Evolutionary conservation across 2,113 vertebrate species (phyloP).

Genomic region (Pelusios castaneus): DNA sequence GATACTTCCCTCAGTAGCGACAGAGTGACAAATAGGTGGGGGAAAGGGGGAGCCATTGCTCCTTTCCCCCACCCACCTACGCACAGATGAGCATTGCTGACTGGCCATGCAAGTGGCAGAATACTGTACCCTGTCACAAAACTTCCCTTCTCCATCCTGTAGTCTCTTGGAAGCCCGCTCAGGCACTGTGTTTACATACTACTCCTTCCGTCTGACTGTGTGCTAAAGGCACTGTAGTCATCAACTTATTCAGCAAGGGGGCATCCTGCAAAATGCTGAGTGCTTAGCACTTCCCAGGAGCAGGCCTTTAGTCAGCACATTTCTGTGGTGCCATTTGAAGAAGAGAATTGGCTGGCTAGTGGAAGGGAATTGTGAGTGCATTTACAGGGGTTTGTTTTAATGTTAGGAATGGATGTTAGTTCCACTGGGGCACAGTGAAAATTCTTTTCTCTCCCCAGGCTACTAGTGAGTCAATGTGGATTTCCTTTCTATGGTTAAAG

Average conservation of each 20-base stretch:
- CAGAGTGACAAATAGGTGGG: neutral
- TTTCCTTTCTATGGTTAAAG: neutral
- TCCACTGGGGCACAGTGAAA: neutral
- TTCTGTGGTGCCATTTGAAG: neutral
- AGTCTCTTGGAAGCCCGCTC: neutral
- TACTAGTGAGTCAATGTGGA: neutral
- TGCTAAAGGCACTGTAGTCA: neutral
- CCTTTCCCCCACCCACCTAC: neutral
- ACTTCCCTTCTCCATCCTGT: neutral
- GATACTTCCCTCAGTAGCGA: neutral
- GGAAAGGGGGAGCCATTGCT: neutral
- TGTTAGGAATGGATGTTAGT: rapidly evolving
- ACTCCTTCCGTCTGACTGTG: neutral
- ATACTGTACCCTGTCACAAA: neutral
- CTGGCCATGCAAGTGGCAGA: neutral
- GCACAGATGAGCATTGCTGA: neutral
- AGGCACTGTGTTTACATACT: neutral
- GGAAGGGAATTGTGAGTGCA: rapidly evolving
- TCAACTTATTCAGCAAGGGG: neutral
- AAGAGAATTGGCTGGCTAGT: neutral
- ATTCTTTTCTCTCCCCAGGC: neutral
- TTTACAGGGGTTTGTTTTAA: neutral
- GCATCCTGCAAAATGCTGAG: neutral
- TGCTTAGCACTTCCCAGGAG: neutral
- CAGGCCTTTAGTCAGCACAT: neutral